Evolutionary conservation across 2,113 vertebrate species (phyloP), one percentile per base, ranked within the genome.

Genomic region (Litocranius walleri): DNA sequence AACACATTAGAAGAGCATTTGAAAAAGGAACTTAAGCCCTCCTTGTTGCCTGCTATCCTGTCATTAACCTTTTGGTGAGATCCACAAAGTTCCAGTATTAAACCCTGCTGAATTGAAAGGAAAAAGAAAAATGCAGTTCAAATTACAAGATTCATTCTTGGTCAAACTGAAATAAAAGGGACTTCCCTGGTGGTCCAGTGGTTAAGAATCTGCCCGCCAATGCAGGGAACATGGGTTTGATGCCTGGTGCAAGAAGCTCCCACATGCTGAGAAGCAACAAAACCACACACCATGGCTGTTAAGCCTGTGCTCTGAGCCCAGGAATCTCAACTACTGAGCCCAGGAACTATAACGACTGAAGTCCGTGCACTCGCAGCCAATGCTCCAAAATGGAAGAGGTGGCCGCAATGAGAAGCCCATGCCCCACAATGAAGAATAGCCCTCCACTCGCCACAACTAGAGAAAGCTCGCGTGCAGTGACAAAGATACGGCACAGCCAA

Each of bases 331-430:
- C 67, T 74, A 40, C 67, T 74, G 67, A 40, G 36, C 36, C 36
- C 21, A 40, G 13, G 5, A 0, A 1, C 36, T 40, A 3, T 25
- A 74, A 25, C 0, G 0, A 40, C 67, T 74, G 67, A 74, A 13
- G 67, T 6, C 21, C 1, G 5, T 74, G 36, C 5, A 0, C 67
- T 25, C 67, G 67, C n/a, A 74, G 21, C 67, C 67, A 36, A 25
- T 0, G 1, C 67, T 36, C 17, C 64, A 36, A 9, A 21, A 0
- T 36, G 64, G 17, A n/a, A 71, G 64, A 71, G n/a, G 64, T 0
- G 21, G 64, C 17, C 4, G 0, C 17, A 36, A 11, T 10, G 64
- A 74, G 67, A 25, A 74, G 36, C 67, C 36, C 64, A 1, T 6
- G 19, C 36, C 6, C 19, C 19, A 11, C 67, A 23, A 0, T 40